Base-by-base conservation (phyloP, 2,113 vertebrate genomes). In the Symphodus melops region DNA sequence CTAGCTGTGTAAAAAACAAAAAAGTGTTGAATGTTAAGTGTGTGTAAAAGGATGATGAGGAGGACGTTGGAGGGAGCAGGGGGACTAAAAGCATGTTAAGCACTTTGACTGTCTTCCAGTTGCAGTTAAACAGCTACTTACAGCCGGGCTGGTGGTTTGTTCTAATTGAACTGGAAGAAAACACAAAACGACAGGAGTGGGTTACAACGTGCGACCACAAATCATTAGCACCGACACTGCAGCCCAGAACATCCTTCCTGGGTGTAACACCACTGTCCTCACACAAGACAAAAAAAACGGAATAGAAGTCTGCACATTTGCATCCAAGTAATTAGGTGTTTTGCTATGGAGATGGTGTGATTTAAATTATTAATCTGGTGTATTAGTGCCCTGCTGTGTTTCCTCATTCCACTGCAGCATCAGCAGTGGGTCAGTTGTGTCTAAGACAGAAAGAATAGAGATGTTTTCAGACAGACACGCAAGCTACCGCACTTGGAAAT, bases 301-400 rank as follows among this genome's bases (percentile, higher is more conserved):
- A n/a, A 8, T 7, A 33, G 53, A 68, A 28, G 44, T 51, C 41
- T 78, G 55, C 42, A 58, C 56, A 61, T 70, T 76, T 56, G 57
- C 57, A 71, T 69, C 64, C 11, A 48, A 67, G 55, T 70, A 74
- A 87, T 88, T 86, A 57, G 53, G 64, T 84, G 77, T 88, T 91
- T 89, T 91, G 72, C 86, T 78, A 68, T 76, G 67, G 71, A 82
- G 60, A 87, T 88, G 66, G 86, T 87, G 66, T 48, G 72, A 79
- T 75, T 78, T 92, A 63, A 92, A 92, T 93, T 80, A 88, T 92
- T 91, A 48, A 91, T 88, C 65, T 52, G 58, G 19, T 79, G 86
- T 79, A 79, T 52, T 67, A 83, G 75, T 86, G 72, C 80, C 89
- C 86, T 79, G 77, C 85, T 91, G 89, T 44, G 65, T 42, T 77